Base-by-base conservation (phyloP, 2,797 vertebrate genomes). In the Scomberomorus guttatus region DNA sequence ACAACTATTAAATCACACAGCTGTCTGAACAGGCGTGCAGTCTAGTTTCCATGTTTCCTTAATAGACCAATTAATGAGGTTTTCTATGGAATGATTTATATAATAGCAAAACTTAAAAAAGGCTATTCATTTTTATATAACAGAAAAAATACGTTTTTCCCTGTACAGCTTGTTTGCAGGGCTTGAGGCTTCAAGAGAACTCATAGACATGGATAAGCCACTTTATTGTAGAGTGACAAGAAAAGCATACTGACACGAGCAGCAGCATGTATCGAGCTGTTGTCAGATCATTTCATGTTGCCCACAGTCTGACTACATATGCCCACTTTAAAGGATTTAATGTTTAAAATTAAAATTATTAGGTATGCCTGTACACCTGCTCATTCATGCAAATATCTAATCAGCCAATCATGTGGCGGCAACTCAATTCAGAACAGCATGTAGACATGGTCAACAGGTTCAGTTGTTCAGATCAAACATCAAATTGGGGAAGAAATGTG, bases 31-130 rank as follows among this genome's bases (percentile, higher is more conserved):
- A 83, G 84, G 65, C 77, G 67, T 84, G 85, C 82, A 87, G 82
- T 87, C 86, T 72, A 75, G 77, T 85, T 79, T 88, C 75, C 84
- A 82, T 71, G 85, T 88, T 82, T 69, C 80, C 78, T 82, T 92
- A 82, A 91, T 83, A 77, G 83, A 84, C 82, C 86, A 89, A 87
- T 89, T 92, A 91, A 89, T 88, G 80, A 86, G 77, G 66, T 72
- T 88, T 89, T 90, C 66, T 73, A 81, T 84, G 79, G 81, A 86
- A 76, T 79, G 69, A 89, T 90, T 91, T 80, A 90, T 80, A 81
- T 79, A 82, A 90, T 66, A 73, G 54, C 62, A 72, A 76, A 77
- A 59, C 51, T 82, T 86, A 84, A 87, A 87, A 87, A 66, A 79
- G 81, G 34, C 61, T 74, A 82, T 89, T 90, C 60, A 80, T 81